phyloP scores from a whole-genome alignment of 2,113 vertebrate genomes.

The Columba livia region DNA sequence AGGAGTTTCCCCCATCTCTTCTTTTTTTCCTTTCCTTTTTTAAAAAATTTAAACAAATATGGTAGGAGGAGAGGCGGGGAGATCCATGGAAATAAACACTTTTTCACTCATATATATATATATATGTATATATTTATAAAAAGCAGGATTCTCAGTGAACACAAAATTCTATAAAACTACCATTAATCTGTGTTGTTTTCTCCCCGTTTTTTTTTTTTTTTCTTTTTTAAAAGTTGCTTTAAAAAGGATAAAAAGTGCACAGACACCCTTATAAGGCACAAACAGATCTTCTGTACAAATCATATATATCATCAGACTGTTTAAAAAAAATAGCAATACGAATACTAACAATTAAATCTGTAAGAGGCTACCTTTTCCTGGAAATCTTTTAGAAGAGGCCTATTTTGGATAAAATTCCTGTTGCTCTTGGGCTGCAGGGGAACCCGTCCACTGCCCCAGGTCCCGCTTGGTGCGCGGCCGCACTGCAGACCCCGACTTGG shows the following conservation, averaged over 20 bases:
- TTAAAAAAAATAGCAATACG: conserved; percentile 66
- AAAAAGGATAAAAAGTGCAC: conserved; percentile 84
- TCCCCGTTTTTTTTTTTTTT: conserved; percentile 14
- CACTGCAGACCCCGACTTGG: not conserved
- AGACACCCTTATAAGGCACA: conserved; percentile 84
- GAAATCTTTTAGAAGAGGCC: not conserved
- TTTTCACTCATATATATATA: conserved; percentile 39
- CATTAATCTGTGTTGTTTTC: conserved; percentile 50
- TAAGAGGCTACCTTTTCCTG: conserved; percentile 60
- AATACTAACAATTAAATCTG: conserved; percentile 48
- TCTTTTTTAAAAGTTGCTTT: conserved; percentile 71
- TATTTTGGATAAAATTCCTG: conserved; percentile 15
- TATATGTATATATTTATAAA: not conserved
- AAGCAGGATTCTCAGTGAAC: conserved; percentile 60
- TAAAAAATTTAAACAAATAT: conserved; percentile 36
- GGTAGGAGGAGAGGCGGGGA: conserved; percentile 34
- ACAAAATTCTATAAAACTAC: conserved; percentile 70
- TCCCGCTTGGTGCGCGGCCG: not conserved
- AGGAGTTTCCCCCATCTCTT: conserved; percentile 12
- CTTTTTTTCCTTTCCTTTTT: not conserved
- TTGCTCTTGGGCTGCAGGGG: not conserved
- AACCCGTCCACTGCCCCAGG: not conserved
- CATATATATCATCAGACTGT: conserved; percentile 21
- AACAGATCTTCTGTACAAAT: conserved; percentile 79
- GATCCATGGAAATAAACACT: conserved; percentile 41